phyloP scores from a whole-genome alignment of 2,888 invertebrate genomes.

The Nemapogon koenigi region DNA sequence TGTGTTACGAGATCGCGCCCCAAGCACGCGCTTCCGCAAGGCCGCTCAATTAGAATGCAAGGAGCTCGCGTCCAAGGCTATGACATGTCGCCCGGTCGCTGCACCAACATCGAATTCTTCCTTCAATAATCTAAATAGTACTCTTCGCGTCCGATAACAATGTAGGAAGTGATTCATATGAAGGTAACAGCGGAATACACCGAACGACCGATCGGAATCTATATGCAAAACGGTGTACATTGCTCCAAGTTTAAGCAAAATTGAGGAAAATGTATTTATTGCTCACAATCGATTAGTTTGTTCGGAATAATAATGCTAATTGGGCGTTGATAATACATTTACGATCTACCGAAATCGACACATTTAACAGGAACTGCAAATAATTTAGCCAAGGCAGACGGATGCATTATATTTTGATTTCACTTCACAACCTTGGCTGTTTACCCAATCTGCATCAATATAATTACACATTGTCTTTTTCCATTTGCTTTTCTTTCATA shows the following conservation, averaged over 20 bases:
- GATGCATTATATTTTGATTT: conserved; percentile 36
- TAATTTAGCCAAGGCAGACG: conserved; percentile 34
- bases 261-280: too few relatives aligned
- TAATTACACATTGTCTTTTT: conserved; percentile 5
- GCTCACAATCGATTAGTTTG: too few relatives aligned
- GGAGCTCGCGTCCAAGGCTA: conserved; percentile 61
- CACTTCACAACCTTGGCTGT: conserved; percentile 39
- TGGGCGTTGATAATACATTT: too few relatives aligned
- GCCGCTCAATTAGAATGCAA: conserved; percentile 61
- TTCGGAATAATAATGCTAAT: too few relatives aligned
- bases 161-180: conserved; percentile 44
- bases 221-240: too few relatives aligned
- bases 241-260: too few relatives aligned
- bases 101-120: conserved; percentile 50
- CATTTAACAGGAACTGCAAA: conserved; percentile 26
- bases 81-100: conserved; percentile 50
- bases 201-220: conserved; percentile 47
- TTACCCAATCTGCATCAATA: conserved; percentile 20
- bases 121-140: too few relatives aligned
- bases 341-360: too few relatives aligned
- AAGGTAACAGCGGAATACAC: conserved; percentile 50
- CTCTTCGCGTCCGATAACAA: conserved; percentile 3
- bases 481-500: not conserved
- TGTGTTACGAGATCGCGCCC: conserved; percentile 44
- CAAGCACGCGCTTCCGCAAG: conserved; percentile 60